phyloP scores from a whole-genome alignment of 2,113 vertebrate species.

The Malurus cyaneus region DNA sequence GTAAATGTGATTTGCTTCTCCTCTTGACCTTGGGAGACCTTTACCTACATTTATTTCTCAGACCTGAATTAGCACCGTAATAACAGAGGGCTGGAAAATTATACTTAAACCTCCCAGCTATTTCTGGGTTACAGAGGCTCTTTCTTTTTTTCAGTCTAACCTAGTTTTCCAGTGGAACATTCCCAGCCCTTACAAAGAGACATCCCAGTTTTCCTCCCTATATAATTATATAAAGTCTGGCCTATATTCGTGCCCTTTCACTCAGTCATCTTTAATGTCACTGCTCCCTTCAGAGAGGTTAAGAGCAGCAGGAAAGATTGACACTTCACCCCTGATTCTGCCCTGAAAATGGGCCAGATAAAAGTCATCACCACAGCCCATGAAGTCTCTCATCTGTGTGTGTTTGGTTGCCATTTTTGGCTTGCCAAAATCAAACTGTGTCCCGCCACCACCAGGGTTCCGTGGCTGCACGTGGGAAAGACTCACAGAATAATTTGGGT shows the following conservation, averaged over 20 bases:
- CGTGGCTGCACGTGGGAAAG: not conserved
- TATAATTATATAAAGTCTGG: slow-evolving; percentile 56
- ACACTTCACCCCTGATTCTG: not conserved
- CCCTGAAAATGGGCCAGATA: not conserved
- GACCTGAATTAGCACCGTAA: slow-evolving; percentile 61
- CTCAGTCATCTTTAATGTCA: not conserved
- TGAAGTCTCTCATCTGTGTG: not conserved
- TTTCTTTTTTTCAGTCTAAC: slow-evolving; percentile 63
- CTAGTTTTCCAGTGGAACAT: slow-evolving; percentile 63
- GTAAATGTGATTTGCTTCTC: slow-evolving; percentile 2
- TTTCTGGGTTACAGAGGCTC: slow-evolving; percentile 60
- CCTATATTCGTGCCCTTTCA: slow-evolving; percentile 9
- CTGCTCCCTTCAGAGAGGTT: not conserved
- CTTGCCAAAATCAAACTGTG: not conserved
- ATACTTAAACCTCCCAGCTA: slow-evolving; percentile 60
- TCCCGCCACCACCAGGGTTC: rapidly evolving
- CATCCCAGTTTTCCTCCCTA: slow-evolving; percentile 39
- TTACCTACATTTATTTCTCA: slow-evolving; percentile 59
- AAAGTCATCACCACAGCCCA: not conserved
- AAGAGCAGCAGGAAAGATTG: not conserved
- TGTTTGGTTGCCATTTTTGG: not conserved
- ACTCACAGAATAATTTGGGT: not conserved
- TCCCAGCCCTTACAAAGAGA: slow-evolving; percentile 53
- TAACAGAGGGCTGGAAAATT: slow-evolving; percentile 57
- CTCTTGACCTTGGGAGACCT: slow-evolving; percentile 50